A percentile compares a stretch with the other conserved stretches of the same genome.
phyloP scores from a whole-genome alignment of 2,888 invertebrate genomes.

The Euproctis similis region DNA sequence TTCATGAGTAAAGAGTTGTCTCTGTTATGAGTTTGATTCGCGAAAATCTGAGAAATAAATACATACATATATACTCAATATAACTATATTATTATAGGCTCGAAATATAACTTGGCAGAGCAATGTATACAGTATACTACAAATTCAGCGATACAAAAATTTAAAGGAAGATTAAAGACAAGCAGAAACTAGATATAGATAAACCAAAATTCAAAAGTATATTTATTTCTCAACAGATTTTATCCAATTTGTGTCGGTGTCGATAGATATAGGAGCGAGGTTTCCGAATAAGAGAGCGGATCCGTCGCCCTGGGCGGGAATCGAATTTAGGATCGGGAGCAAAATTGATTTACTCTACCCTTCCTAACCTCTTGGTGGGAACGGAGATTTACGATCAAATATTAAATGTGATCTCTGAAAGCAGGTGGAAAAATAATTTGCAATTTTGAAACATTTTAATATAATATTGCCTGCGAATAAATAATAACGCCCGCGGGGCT shows the following conservation, averaged over 20 bases:
- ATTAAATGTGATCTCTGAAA: constrained; percentile 1
- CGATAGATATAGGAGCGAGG: constrained; percentile 47
- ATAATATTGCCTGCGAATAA: neutral
- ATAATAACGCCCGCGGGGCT: no score
- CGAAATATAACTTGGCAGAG: no score
- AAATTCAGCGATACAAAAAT: no score
- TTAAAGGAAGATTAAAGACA: no score
- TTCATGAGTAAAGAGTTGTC: no score
- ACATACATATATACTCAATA: no score
- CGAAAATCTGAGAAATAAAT: no score
- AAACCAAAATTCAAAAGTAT: no score
- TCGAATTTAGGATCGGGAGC: constrained; percentile 65
- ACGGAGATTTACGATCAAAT: constrained; percentile 29
- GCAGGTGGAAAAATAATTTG: constrained; percentile 2
- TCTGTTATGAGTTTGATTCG: no score
- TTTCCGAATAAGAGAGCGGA: constrained; percentile 43
- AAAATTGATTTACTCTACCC: constrained; percentile 68
- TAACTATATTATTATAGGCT: no score
- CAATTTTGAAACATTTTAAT: constrained; percentile 1
- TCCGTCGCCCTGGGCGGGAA: constrained; percentile 54
- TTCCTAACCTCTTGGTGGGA: constrained; percentile 36
- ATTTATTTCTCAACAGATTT: constrained; percentile 29
- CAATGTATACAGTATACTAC: no score
- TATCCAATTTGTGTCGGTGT: constrained; percentile 53
- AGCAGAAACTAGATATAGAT: no score